Percentiles rank a stretch among this genome's conserved stretches.
Evolutionary conservation across 2,888 invertebrate species (phyloP).

Genomic region (Ophion costatus): DNA sequence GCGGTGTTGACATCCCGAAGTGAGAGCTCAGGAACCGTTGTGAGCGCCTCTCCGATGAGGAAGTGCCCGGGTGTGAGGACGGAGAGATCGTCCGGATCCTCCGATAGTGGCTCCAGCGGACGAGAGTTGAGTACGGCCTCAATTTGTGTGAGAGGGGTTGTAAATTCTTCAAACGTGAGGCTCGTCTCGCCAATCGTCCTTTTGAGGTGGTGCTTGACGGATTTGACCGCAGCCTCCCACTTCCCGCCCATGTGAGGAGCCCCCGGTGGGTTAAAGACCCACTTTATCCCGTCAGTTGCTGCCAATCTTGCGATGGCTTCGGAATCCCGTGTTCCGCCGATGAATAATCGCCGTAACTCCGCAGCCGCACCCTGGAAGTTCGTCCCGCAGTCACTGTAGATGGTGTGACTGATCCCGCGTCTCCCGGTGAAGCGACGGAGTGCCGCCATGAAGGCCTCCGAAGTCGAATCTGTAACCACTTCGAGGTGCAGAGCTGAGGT

Average conservation of each 20-base stretch:
- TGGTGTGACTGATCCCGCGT: constrained; percentile 15
- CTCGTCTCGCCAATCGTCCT: not conserved
- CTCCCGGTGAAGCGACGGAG: constrained; percentile 15
- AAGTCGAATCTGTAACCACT: constrained; percentile 5
- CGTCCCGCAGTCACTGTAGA: constrained; percentile 30
- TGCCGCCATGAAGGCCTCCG: constrained; percentile 27
- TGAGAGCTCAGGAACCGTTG: constrained; percentile 15
- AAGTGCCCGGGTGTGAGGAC: constrained; percentile 23
- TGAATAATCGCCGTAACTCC: constrained; percentile 6
- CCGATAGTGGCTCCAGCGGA: constrained; percentile 12
- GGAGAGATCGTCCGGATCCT: constrained; percentile 3
- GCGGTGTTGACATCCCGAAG: not conserved
- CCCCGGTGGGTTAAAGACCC: constrained; percentile 49
- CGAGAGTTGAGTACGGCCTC: constrained; percentile 25
- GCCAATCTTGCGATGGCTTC: not conserved
- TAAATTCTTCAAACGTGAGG: constrained; percentile 40
- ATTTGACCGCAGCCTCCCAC: constrained; percentile 51
- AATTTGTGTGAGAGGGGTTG: constrained; percentile 30
- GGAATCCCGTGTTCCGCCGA: not conserved
- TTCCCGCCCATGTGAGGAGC: constrained; percentile 54
- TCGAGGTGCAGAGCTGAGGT: constrained; percentile 33
- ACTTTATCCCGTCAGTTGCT: constrained; percentile 24
- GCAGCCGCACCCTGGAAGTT: constrained; percentile 36
- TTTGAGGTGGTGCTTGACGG: constrained; percentile 31
- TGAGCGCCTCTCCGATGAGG: constrained; percentile 13